phyloP scores from a whole-genome alignment of 92 coral and sea anemone genomes.

The Actinernus sp. region DNA sequence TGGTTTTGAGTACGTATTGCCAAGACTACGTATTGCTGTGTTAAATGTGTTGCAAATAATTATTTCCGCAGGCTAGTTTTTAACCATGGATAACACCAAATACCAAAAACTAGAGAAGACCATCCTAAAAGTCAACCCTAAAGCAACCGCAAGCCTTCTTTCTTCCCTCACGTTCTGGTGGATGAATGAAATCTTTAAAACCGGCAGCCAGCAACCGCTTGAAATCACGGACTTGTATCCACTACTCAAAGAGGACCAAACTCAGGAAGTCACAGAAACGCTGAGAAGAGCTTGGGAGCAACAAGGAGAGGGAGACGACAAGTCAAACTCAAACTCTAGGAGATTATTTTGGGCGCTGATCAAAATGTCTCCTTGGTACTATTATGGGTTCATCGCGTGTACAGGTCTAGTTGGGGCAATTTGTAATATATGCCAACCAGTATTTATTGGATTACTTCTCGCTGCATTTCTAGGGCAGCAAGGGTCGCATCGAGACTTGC shows the following conservation, averaged over 20 bases:
- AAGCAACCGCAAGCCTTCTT: slow-evolving; percentile 32
- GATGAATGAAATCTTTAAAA: slow-evolving; percentile 11
- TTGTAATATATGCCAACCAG: slow-evolving; percentile 61
- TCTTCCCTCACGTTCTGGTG: slow-evolving; percentile 58
- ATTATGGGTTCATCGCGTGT: slow-evolving; percentile 20
- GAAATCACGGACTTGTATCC: slow-evolving; percentile 59
- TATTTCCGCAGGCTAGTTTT: no score
- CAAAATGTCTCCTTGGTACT: slow-evolving; percentile 26
- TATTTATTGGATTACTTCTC: slow-evolving; percentile 46
- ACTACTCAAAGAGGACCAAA: slow-evolving; percentile 38
- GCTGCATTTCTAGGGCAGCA: slow-evolving; percentile 19
- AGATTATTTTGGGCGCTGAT: slow-evolving; percentile 50
- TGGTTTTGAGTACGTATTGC: no score
- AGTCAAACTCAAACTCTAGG: no score
- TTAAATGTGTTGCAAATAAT: no score
- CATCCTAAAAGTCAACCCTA: slow-evolving; percentile 42
- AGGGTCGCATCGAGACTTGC: slow-evolving; percentile 30
- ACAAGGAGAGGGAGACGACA: no score
- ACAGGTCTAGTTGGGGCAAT: slow-evolving; percentile 25
- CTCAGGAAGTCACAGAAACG: slow-evolving; percentile 11
- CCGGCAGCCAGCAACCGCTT: slow-evolving; percentile 53
- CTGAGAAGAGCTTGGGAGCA: no score
- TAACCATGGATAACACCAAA: slow-evolving; percentile 11
- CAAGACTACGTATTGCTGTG: no score
- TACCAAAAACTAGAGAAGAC: slow-evolving; percentile 18